These are phyloP conservation scores for Forpus xanthops DNA, from an alignment of 2,797 vertebrate genomes.

Conservation along the genomic window DNA sequence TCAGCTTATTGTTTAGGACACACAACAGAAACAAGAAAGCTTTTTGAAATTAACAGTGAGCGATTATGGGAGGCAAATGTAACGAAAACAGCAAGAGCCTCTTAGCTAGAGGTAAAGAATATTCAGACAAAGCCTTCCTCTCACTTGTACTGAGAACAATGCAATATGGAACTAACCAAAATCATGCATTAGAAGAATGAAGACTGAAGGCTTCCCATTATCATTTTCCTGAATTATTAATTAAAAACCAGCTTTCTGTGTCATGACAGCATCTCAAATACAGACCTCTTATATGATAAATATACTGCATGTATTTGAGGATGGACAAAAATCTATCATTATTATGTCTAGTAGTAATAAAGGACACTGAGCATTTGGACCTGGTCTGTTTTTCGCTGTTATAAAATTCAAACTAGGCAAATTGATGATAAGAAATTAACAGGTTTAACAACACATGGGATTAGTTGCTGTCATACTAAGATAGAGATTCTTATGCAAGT, in stretches of 20 bases:
- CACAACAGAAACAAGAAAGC: neutral
- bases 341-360: neutral
- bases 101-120: neutral
- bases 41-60: conserved; percentile 21
- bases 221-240: neutral
- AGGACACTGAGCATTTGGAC: neutral
- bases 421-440: conserved; percentile 26
- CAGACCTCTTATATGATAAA: neutral
- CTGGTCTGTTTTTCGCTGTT: neutral
- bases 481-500: neutral
- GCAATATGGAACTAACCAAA: neutral
- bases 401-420: neutral
- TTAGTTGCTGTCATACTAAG: conserved; percentile 7
- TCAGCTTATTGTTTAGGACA: conserved; percentile 14
- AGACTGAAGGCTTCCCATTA: conserved; percentile 1
- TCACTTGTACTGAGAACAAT: neutral
- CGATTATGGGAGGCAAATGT: neutral
- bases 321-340: neutral
- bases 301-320: neutral
- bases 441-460: neutral
- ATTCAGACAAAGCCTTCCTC: conserved; percentile 11
- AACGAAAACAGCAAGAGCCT: neutral
- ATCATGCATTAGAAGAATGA: neutral
- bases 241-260: neutral
- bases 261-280: conserved; percentile 4